phyloP scores from a whole-genome alignment of 2,888 invertebrate species.

The Junonia oenone region DNA sequence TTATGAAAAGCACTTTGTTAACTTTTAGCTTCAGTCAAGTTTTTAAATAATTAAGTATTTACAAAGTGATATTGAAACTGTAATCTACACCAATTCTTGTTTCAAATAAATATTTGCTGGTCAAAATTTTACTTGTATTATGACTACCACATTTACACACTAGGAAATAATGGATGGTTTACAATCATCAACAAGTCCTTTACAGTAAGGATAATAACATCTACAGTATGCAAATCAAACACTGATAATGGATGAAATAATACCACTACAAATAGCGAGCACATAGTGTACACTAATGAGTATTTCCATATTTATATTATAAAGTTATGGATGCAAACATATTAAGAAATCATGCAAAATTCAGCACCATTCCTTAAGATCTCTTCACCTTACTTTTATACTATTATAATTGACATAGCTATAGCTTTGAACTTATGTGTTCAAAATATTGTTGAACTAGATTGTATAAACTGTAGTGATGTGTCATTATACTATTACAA shows the following conservation, averaged over 20 bases:
- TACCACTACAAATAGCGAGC: conserved; percentile 14
- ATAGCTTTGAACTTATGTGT: conserved; percentile 19
- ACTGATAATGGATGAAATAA: not conserved
- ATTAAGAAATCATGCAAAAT: conserved; percentile 20
- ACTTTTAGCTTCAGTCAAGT: conserved; percentile 14
- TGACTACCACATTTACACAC: not conserved
- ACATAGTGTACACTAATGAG: conserved; percentile 25
- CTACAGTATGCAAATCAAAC: conserved; percentile 6
- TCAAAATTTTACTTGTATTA: conserved; percentile 2
- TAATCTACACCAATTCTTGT: not conserved
- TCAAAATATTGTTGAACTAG: conserved; percentile 16
- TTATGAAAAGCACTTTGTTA: conserved; percentile 8
- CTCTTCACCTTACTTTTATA: conserved; percentile 21
- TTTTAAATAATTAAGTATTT: conserved; percentile 16
- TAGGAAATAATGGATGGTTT: not conserved
- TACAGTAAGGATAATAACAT: not conserved
- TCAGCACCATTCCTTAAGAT: conserved; percentile 29
- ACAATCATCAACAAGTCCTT: conserved; percentile 8
- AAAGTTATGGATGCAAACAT: conserved; percentile 16
- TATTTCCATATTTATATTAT: conserved; percentile 22
- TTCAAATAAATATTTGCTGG: conserved; percentile 9
- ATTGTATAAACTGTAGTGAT: conserved; percentile 17
- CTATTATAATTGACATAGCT: conserved; percentile 34
- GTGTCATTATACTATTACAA: conserved; percentile 77
- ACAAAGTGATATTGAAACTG: conserved; percentile 2